A percentile compares a stretch with the other conserved stretches of the same genome.
These are phyloP conservation scores for Tenualosa thibaudeaui DNA, from an alignment of 2,797 vertebrate species.

Conservation along the genomic window DNA sequence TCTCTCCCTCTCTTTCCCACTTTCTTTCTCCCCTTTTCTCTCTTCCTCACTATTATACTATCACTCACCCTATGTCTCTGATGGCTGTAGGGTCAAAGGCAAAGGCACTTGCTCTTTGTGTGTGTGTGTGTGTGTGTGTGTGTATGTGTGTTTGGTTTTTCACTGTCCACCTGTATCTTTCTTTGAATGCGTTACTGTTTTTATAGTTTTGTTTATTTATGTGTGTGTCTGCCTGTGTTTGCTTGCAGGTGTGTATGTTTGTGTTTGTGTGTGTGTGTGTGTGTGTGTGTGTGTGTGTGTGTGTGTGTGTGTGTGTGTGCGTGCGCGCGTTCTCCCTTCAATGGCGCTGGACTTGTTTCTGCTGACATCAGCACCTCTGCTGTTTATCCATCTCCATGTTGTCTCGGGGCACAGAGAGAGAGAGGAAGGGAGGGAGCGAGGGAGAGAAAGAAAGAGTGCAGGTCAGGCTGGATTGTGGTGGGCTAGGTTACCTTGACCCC, in stretches of 20 bases:
- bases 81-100: not conserved
- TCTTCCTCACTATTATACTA: constrained; percentile 6
- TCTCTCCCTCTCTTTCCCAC: constrained; percentile 26
- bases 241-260: not conserved
- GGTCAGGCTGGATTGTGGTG: not conserved
- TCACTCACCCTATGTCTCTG: not conserved
- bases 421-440: not conserved
- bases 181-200: not conserved
- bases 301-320: not conserved
- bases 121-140: constrained; percentile 16
- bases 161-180: not conserved
- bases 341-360: not conserved
- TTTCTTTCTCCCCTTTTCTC: constrained; percentile 32
- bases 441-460: not conserved
- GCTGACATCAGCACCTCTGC: constrained; percentile 18
- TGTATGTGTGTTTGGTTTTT: not conserved
- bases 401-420: not conserved
- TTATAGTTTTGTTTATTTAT: not conserved
- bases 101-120: not conserved
- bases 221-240: not conserved
- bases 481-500: not conserved
- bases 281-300: not conserved
- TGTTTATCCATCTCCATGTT: constrained; percentile 23
- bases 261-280: constrained; percentile 18
- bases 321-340: not conserved